Evolutionary conservation across 53 echinoderm and acorn worm genomes (phyloP).

Genomic region (Temnopleurus reevesii): DNA sequence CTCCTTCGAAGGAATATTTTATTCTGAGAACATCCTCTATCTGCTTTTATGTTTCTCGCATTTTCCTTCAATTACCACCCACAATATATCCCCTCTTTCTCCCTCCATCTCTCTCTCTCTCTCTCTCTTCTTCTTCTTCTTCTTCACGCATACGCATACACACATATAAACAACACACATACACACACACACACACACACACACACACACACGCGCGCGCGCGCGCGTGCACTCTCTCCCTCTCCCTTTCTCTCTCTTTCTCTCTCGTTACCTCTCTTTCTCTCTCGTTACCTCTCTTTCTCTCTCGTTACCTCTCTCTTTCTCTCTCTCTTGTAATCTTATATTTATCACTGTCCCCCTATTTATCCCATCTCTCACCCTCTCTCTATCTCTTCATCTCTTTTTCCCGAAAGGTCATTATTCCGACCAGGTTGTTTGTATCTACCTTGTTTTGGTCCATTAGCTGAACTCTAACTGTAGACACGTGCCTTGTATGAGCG

Average conservation of each 20-base stretch:
- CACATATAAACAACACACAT: too few species aligned
- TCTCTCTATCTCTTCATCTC: neutral
- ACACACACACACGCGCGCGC: too few species aligned
- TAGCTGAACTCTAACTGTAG: neutral
- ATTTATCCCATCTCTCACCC: neutral
- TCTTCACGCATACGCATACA: too few species aligned
- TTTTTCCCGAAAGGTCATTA: neutral
- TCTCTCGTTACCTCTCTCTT: constrained; percentile 10
- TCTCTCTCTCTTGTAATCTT: neutral
- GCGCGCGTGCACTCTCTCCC: neutral
- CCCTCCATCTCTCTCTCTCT: neutral
- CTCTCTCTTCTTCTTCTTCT: neutral
- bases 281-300: constrained; percentile 2
- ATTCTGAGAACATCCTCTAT: neutral
- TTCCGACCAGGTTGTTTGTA: neutral
- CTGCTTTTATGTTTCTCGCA: too few species aligned
- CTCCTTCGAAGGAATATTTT: neutral
- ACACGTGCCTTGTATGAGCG: neutral
- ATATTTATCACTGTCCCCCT: neutral
- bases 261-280: neutral
- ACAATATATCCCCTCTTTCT: neutral
- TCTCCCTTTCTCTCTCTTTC: neutral
- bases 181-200: too few species aligned
- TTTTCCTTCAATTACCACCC: too few species aligned
- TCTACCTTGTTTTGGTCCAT: neutral